A percentile compares a stretch with the other conserved stretches of the same genome.
Conservation (phyloP, 1,140 invertebrate genomes). For the Lethrus apterus region DNA sequence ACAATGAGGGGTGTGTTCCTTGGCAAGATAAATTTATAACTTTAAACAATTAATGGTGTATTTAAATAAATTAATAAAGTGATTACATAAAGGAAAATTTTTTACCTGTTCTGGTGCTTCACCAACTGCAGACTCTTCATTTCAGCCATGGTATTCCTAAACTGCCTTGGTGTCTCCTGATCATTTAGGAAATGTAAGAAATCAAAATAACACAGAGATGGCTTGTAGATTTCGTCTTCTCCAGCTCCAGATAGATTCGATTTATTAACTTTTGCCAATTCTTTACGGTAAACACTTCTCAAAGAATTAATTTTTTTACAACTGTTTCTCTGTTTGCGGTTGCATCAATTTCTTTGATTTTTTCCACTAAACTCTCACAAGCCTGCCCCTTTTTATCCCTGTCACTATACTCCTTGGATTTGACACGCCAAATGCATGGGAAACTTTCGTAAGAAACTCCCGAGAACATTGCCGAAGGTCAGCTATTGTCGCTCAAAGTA, state of each 20-base stretch:
- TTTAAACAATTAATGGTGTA: constrained; percentile 1
- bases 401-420: constrained; percentile 32
- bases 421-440: constrained; percentile 34
- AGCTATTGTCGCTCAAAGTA: not conserved
- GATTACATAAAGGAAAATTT: not conserved
- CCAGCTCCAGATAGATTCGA: constrained; percentile 23
- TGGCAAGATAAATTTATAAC: constrained; percentile 19
- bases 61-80: constrained; percentile 1
- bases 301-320: constrained; percentile 9
- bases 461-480: constrained; percentile 1
- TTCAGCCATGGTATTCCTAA: not conserved
- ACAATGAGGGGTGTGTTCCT: constrained; percentile 13
- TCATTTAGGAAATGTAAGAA: constrained; percentile 26
- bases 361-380: constrained; percentile 29
- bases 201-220: constrained; percentile 33
- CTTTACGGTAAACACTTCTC: constrained; percentile 12
- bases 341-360: constrained; percentile 28
- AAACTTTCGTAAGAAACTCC: not conserved
- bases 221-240: constrained; percentile 27
- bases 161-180: constrained; percentile 19
- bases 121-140: not conserved
- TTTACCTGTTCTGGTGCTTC: not conserved
- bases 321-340: constrained; percentile 4
- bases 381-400: constrained; percentile 25
- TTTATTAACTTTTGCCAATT: constrained; percentile 31